Percentiles rank a stretch among this genome's conserved stretches.
phyloP scores from a whole-genome alignment of 1,140 invertebrate genomes.

The Drosophila bipectinata region DNA sequence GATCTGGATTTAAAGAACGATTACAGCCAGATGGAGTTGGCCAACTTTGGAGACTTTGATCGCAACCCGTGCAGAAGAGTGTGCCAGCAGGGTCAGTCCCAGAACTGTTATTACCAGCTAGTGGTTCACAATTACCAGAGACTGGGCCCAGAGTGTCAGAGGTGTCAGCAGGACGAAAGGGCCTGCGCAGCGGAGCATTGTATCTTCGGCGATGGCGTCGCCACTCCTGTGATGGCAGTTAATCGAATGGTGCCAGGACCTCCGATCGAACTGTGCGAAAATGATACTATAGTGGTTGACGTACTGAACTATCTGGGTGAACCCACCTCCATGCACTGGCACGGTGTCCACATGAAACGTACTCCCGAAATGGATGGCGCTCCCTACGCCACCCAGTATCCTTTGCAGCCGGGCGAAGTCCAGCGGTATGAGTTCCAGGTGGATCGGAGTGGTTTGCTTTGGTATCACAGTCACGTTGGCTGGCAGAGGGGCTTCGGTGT shows the following conservation, averaged over 20 bases:
- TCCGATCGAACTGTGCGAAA: constrained; percentile 93
- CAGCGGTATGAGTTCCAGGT: constrained; percentile 93
- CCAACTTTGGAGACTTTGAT: constrained; percentile 56
- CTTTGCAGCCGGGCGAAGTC: constrained; percentile 91
- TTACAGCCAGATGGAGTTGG: constrained; percentile 54
- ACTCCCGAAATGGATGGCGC: constrained; percentile 94
- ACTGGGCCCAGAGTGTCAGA: constrained; percentile 85
- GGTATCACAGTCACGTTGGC: constrained; percentile 91
- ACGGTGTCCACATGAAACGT: constrained; percentile 90
- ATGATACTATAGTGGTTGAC: constrained; percentile 93
- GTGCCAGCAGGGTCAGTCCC: constrained; percentile 66
- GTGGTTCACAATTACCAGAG: constrained; percentile 74
- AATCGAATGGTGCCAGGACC: constrained; percentile 94
- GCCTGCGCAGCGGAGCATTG: constrained; percentile 87
- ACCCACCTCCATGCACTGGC: constrained; percentile 91
- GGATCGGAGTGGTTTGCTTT: constrained; percentile 89
- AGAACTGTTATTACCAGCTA: constrained; percentile 73
- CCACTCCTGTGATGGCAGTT: constrained; percentile 89
- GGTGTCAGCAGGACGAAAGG: constrained; percentile 86
- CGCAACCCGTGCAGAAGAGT: constrained; percentile 73
- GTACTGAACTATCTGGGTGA: constrained; percentile 91
- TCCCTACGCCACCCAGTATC: constrained; percentile 93
- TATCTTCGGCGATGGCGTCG: constrained; percentile 88
- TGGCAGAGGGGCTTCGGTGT: constrained; percentile 90
- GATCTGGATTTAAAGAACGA: constrained; percentile 54